Percentiles rank a stretch among this genome's conserved stretches.
Conservation (phyloP, 2,888 invertebrate species). For the Frankliniella fusca region DNA sequence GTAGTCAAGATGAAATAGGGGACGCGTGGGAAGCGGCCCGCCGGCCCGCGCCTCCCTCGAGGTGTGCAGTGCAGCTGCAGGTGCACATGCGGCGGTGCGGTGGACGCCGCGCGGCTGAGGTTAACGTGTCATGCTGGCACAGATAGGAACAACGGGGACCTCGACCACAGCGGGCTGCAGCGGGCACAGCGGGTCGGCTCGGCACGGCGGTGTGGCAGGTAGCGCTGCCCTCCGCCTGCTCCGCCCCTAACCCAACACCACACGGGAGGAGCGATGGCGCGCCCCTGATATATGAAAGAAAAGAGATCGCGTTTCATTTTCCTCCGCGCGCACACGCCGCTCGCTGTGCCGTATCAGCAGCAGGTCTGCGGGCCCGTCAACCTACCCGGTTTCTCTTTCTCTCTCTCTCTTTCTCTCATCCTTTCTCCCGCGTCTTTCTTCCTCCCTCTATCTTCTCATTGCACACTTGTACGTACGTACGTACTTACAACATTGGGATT, state of each 20-base stretch:
- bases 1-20: no score
- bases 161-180: conserved; percentile 9
- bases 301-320: conserved; percentile 16
- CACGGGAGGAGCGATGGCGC: neutral
- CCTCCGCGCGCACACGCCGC: neutral
- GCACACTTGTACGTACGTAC: no score
- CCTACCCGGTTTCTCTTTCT: no score
- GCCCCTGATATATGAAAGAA: neutral
- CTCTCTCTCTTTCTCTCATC: no score
- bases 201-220: neutral
- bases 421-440: no score
- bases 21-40: neutral
- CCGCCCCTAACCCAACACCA: neutral
- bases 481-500: no score
- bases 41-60: neutral
- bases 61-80: neutral
- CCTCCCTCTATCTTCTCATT: no score
- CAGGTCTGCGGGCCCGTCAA: no score
- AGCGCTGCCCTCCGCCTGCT: neutral
- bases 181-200: neutral
- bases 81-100: neutral
- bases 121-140: conserved; percentile 20
- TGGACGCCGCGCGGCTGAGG: conserved; percentile 3
- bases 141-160: conserved; percentile 25
- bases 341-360: neutral